A percentile compares a stretch with the other conserved stretches of the same genome.
phyloP scores from a whole-genome alignment of 2,113 vertebrate genomes.

The Thalassarche chlororhynchos region DNA sequence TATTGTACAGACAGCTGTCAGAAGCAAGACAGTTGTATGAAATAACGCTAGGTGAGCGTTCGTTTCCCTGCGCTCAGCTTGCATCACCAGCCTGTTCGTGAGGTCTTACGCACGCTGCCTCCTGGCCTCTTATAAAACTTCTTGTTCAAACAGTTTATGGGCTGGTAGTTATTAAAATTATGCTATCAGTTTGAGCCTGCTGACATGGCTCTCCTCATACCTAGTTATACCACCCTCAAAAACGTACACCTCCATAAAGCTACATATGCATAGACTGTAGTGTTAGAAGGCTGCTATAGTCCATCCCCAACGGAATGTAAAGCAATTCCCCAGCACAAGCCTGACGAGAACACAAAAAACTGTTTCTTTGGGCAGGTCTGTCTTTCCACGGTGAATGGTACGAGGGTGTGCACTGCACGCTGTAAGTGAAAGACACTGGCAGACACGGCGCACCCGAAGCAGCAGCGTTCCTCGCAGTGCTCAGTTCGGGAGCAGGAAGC shows the following conservation, averaged over 20 bases:
- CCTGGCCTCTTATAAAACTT: background rate
- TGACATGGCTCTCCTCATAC: background rate
- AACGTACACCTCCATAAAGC: accelerated
- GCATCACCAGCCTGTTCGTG: background rate
- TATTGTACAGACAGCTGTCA: background rate
- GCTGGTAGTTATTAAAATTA: background rate
- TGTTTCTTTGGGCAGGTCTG: background rate
- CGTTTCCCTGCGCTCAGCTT: accelerated
- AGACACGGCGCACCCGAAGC: background rate
- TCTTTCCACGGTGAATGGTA: accelerated
- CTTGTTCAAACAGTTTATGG: background rate
- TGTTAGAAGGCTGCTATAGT: accelerated
- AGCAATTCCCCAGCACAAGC: background rate
- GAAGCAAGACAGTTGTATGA: background rate
- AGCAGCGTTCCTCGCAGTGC: background rate
- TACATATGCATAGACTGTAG: accelerated
- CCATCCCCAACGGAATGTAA: accelerated
- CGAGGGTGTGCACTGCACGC: accelerated
- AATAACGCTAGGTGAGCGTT: accelerated
- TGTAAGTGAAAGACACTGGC: accelerated
- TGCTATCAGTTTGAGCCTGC: background rate
- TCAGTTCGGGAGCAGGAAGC: accelerated
- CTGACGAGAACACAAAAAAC: background rate
- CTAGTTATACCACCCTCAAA: background rate
- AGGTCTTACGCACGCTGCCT: accelerated